Evolutionary conservation across 2,888 invertebrate species (phyloP), one percentile per base, ranked within the genome.

Genomic region (Phlogophora meticulosa): DNA sequence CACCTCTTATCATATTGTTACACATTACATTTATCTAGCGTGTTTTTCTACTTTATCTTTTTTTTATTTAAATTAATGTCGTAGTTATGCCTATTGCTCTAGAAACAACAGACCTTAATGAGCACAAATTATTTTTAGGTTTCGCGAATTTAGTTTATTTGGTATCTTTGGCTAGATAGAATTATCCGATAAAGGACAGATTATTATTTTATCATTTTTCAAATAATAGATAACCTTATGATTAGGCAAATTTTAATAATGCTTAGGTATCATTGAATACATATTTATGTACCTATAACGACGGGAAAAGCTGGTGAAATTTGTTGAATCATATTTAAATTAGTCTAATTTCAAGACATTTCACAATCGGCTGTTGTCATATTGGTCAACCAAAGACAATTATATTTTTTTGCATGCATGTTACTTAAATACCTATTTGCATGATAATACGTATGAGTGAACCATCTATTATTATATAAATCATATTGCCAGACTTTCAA

Each of bases 1-100:
- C 85, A 82, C 53, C 65, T 76, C 65, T 80, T 80, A 76, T 79
- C 78, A 71, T 67, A 72, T 3, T 79, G 78, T 84, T 77, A 74
- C 62, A 65, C 67, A 72, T 72, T 59, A 64, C 32, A 68, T 70
- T 78, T 78, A 82, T 72, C 64, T 72, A 76, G 64, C 62, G 7
- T 74, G 69, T 69, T 83, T 68, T 75, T 73, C 75, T 57, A 62
- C 55, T 63, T 55, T 52, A 49, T 20, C 24, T 58, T 69, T 78
- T 64, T 70, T 55, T 51, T 34, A 61, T 28, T 60, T 15, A 20
- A 62, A 38, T 34, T 3, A 53, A 57, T 48, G 4, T 38, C 20
- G 17, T 58, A 28, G 4, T 28, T 28, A 51, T 34, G 17, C 9
- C 15, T 61, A 49, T 7, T 63, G 64, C 24, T 43, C 48, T n/a